These are phyloP conservation scores for Gavia stellata DNA, from an alignment of 2,113 vertebrate genomes.

Conservation along the genomic window DNA sequence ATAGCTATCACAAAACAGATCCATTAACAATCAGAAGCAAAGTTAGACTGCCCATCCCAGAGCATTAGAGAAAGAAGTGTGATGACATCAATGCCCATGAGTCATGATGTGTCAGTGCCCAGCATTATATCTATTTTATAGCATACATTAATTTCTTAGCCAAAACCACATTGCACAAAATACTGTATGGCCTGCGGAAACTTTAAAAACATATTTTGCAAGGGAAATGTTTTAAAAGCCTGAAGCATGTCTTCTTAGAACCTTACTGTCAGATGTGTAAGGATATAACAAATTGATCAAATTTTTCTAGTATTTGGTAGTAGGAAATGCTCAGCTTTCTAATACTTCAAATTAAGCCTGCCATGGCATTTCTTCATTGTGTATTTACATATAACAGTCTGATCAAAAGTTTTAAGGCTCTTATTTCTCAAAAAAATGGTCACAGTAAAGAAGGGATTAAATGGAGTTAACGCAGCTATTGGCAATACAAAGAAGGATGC, in stretches of 20 bases:
- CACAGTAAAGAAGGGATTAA: slow-evolving; percentile 39
- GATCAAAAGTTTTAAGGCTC: slow-evolving; percentile 41
- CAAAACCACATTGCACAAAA: not conserved
- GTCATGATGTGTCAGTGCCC: not conserved
- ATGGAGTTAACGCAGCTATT: slow-evolving; percentile 21
- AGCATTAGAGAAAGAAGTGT: not conserved
- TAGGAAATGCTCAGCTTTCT: slow-evolving; percentile 17
- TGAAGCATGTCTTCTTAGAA: slow-evolving; percentile 9
- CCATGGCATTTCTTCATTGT: not conserved
- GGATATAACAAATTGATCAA: not conserved
- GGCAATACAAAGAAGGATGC: slow-evolving; percentile 16
- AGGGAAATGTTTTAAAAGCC: slow-evolving; percentile 3
- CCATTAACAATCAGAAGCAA: not conserved
- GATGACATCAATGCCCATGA: not conserved
- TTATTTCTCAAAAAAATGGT: slow-evolving; percentile 21
- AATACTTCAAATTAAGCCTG: not conserved
- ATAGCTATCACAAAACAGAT: not conserved
- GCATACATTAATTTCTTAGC: not conserved
- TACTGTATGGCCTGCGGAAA: not conserved
- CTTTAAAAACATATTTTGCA: not conserved
- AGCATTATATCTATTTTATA: not conserved
- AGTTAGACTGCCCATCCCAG: not conserved
- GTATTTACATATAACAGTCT: not conserved
- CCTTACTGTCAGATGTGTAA: not conserved
- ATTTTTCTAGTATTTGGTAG: not conserved